Base-by-base conservation (phyloP, 2,113 vertebrate species). In the Balaeniceps rex region DNA sequence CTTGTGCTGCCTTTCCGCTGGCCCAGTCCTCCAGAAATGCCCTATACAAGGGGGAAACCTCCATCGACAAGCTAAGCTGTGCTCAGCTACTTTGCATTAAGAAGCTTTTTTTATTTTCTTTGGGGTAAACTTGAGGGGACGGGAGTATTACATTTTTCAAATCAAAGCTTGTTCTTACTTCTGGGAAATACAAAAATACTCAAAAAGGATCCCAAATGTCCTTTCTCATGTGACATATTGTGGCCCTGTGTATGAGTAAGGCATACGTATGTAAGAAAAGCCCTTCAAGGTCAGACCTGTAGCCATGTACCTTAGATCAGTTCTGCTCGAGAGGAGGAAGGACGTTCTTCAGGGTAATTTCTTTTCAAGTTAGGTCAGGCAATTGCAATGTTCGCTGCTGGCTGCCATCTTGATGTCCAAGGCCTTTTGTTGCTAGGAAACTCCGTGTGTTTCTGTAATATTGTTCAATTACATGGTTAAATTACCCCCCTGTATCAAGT, bases 391-490 rank as follows among this genome's bases (percentile, higher is more conserved):
- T 63, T 74, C 44, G 38, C 83, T 93, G 83, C 81, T 95, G 92
- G 69, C 89, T 93, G 86, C 97, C 93, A 95, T 95, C 94, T 96
- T 97, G 93, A 71, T 91, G 86, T 71, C 88, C 78, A 96, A 94
- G 94, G 90, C 87, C 94, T 93, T 92, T 61, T 79, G 97, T 97
- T 97, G 96, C 97, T 97, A 95, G 90, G 96, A 94, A 86, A 94
- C 93, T 68, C 90, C 2, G 4, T 87, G 82, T 97, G 93, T 97
- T 97, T 97, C 96, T 96, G 82, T 79, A 95, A 96, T 93, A 93
- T 52, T 93, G 90, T 89, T 94, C 92, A 95, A 75, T 95, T 91
- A 95, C 96, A 96, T 88, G 91, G 89, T 94, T 90, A 94, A 93
- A 92, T 82, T 92, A 92, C 94, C 94, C 72, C 46, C 91, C 94